Conservation (phyloP, 2,888 invertebrate genomes). For the Gari tellinella region DNA sequence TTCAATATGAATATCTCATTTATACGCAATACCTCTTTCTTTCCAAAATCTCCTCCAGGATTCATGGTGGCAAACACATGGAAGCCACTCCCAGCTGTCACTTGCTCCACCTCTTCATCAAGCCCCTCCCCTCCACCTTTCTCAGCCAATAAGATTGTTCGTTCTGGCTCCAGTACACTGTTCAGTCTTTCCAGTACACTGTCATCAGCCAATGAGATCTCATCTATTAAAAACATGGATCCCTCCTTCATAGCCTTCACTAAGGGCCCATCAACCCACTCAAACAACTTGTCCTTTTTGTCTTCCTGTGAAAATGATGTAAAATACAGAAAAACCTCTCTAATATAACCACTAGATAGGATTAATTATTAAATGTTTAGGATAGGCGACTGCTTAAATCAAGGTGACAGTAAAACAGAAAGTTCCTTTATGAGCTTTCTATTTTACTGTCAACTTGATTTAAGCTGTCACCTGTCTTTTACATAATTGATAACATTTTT, state of each 20-base stretch:
- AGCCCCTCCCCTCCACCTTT: conserved; percentile 87
- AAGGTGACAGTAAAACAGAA: too few relatives aligned
- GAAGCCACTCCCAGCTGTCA: conserved; percentile 89
- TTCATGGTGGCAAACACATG: conserved; percentile 99
- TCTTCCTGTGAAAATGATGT: conserved; percentile 32
- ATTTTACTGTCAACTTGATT: too few relatives aligned
- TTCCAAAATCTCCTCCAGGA: conserved; percentile 99
- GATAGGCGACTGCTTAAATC: too few relatives aligned
- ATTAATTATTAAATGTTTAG: too few relatives aligned
- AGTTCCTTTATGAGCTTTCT: too few relatives aligned
- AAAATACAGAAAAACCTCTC: too few relatives aligned
- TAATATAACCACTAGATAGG: too few relatives aligned
- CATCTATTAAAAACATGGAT: conserved; percentile 96
- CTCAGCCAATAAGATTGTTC: conserved; percentile 95
- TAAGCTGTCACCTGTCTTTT: too few relatives aligned
- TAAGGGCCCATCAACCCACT: conserved; percentile 99
- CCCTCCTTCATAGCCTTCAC: conserved; percentile 95
- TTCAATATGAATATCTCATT: too few relatives aligned
- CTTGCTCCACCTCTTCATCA: conserved; percentile 75
- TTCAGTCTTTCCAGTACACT: conserved; percentile 98
- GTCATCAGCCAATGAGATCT: conserved; percentile 99
- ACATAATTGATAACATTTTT: too few relatives aligned
- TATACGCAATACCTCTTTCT: conserved; percentile 95
- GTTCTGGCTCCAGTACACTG: conserved; percentile 96
- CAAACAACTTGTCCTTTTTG: conserved; percentile 88